Evolutionary conservation across 2,113 vertebrate species (phyloP).

Genomic region (Cyanoderma ruficeps): DNA sequence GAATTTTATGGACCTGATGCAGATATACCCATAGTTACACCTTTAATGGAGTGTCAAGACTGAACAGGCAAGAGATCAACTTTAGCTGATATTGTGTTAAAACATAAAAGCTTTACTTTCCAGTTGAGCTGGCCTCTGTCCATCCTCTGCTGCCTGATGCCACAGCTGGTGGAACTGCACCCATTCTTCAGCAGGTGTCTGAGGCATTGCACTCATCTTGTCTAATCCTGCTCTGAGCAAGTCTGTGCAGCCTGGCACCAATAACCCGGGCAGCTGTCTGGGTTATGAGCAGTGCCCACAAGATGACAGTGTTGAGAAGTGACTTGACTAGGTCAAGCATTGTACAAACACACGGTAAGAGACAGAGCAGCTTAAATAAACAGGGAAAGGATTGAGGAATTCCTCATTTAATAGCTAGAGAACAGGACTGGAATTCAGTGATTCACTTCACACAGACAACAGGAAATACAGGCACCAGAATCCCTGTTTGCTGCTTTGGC

Average conservation of each 20-base stretch:
- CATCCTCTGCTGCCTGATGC: not conserved
- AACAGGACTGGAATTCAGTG: not conserved
- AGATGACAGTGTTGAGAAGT: not conserved
- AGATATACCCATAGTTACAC: not conserved
- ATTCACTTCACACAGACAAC: not conserved
- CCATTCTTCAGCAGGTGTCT: not conserved
- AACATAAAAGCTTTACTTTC: not conserved
- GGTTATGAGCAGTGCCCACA: not conserved
- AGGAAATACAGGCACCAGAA: not conserved
- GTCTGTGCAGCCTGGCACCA: not conserved
- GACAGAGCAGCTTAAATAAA: not conserved
- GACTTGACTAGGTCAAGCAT: not conserved
- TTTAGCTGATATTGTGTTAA: not conserved
- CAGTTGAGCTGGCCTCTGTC: not conserved
- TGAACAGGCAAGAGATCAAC: not conserved
- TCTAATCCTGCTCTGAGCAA: not conserved
- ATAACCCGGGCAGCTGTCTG: not conserved
- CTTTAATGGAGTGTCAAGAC: not conserved
- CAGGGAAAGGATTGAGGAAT: not conserved
- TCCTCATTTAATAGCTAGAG: not conserved
- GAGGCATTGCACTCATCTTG: accelerated
- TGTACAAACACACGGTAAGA: not conserved
- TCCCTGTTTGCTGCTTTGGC: not conserved
- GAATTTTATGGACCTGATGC: not conserved
- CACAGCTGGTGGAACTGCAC: not conserved